Base-by-base conservation (phyloP, 2,888 invertebrate species). In the Choreutis nemorana region DNA sequence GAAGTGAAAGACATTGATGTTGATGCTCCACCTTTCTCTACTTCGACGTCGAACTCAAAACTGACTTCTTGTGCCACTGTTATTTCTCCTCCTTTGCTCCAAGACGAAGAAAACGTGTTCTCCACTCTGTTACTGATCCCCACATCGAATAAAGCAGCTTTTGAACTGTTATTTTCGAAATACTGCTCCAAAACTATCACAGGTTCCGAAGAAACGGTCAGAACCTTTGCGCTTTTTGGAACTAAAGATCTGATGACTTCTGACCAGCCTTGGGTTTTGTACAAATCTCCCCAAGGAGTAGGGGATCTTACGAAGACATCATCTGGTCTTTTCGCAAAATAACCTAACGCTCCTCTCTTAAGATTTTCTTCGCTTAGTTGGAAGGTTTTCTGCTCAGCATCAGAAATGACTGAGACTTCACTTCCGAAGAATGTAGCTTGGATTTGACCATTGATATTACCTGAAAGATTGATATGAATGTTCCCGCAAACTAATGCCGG, bases 261-360 rank as follows among this genome's bases (percentile, higher is more conserved):
- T 2, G 41, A 25, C 62, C 60, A 64, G 11, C 39, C 35, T 30
- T 52, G 48, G 0, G 40, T 42, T 10, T 32, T 29, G 40, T 54
- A 62, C 0, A 65, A 32, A 28, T 64, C 64, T 0, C 54, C 55
- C 55, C 55, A 64, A 0, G 57, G 58, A 0, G 65, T 65, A 0
- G 63, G 64, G 31, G 55, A 54, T 2, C 34, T 45, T 1, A 56
- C 12, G 39, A 34, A 57, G 0, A 44, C 50, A 20, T 50, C 44
- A 16, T 41, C 42, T 0, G 62, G 63, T 2, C 34, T 33, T 0
- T 14, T 21, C 0, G 60, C 61, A 20, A 49, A 49, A 33, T 51
- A 44, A 0, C 27, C 13, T 0, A 34, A 16, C 1, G 50, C 41
- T 0, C 48, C 46, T 4, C 37, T 31, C 34, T 54, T 62, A 2